Percentiles rank a stretch among this genome's conserved stretches.
phyloP scores from a whole-genome alignment of 2,888 invertebrate species.

The Reticulitermes lucifugus region DNA sequence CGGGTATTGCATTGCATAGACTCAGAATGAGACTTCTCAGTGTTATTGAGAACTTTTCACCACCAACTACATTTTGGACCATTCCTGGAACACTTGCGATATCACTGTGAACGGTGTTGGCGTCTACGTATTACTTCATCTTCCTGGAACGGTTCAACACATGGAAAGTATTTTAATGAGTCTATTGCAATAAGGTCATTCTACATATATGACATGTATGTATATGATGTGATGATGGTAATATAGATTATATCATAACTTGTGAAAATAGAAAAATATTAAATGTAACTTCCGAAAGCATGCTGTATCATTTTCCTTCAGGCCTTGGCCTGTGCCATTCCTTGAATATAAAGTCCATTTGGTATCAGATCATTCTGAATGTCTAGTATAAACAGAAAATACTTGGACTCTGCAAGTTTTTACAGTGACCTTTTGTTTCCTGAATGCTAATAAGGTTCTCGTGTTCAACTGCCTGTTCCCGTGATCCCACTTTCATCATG shows the following conservation, averaged over 20 bases:
- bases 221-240: constrained; percentile 53
- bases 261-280: constrained; percentile 54
- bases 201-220: constrained; percentile 52
- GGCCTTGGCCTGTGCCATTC: background rate
- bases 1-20: constrained; percentile 49
- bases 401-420: too few relatives aligned
- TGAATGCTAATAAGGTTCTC: too few relatives aligned
- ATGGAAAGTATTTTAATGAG: constrained; percentile 49
- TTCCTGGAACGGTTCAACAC: constrained; percentile 52
- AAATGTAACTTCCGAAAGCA: constrained; percentile 53
- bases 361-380: too few relatives aligned
- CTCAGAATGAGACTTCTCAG: constrained; percentile 45
- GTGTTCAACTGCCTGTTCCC: too few relatives aligned
- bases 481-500: too few relatives aligned
- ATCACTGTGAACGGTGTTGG: constrained; percentile 44
- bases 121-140: constrained; percentile 45
- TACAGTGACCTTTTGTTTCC: too few relatives aligned
- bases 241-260: constrained; percentile 53
- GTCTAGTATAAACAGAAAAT: too few relatives aligned
- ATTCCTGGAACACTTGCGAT: constrained; percentile 49
- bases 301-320: background rate
- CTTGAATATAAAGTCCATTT: too few relatives aligned
- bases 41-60: constrained; percentile 42
- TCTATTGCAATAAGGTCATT: constrained; percentile 53
- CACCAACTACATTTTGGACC: constrained; percentile 48